Evolutionary conservation across 2,113 vertebrate species (phyloP), one percentile per base, ranked within the genome.

Genomic region (Myrmophylax atrothorax): DNA sequence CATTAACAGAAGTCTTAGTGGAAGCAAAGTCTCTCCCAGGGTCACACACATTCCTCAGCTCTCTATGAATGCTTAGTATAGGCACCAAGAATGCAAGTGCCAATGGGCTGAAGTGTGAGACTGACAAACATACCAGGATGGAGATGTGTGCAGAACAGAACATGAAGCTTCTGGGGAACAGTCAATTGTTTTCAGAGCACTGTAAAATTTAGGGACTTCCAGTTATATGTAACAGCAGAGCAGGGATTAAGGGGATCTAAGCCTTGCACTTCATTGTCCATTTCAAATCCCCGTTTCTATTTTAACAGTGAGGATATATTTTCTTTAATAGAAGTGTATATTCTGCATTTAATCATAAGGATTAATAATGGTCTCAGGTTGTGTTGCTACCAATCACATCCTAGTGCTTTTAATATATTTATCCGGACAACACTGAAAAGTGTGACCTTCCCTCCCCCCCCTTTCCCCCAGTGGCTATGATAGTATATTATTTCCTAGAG

Each of bases 371-470:
- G 46, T n/a, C 20, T 79, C n/a, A 40, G 24, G 8, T 53, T 67
- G 4, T 31, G 31, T 33, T 81, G 9, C 50, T 82, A 72, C 50
- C 49, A 75, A 4, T 82, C 31, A 87, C 55, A 69, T 64, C 35
- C 12, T 18, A 72, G 7, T 31, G 23, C 64, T n/a, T 58, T 77
- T 69, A 66, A 69, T 16, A 84, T 33, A 89, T 64, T 58, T 84
- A 62, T 53, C 18, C 62, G 24, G 4, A 14, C 7, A 68, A 16
- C 16, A 72, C 14, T 55, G 18, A 79, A 89, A 93, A 91, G 40
- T 76, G 2, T 69, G 37, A 67, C 5, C 4, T 40, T n/a, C 38
- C 5, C 1, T 1, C 1, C 7, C 17, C 3, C 40, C 14, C 10
- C 40, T 35, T 7, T 1, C 1, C 1, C 7, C 14, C 9, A 53